phyloP scores from a whole-genome alignment of 2,888 invertebrate species.

The Malthinus flaveolus region DNA sequence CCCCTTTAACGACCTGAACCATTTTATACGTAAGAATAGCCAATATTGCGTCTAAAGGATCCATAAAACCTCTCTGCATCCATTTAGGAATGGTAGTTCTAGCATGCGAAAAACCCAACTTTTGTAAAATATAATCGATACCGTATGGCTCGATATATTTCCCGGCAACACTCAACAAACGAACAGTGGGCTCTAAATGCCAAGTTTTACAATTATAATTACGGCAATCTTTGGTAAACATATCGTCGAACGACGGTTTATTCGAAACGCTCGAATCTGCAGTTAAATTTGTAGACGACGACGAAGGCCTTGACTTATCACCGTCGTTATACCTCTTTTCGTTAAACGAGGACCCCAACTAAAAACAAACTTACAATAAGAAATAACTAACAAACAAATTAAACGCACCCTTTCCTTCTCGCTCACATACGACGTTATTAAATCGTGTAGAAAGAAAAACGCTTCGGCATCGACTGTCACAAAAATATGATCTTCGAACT shows the following conservation, averaged over 20 bases:
- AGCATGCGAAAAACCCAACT: slow-evolving; percentile 96
- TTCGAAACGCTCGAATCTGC: slow-evolving; percentile 33
- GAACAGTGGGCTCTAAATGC: slow-evolving; percentile 93
- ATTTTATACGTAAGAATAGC: slow-evolving; percentile 77
- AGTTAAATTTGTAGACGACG: slow-evolving; percentile 31
- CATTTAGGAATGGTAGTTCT: slow-evolving; percentile 99
- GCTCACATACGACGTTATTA: slow-evolving; percentile 93
- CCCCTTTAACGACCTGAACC: slow-evolving; percentile 57
- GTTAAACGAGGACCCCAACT: slow-evolving; percentile 17
- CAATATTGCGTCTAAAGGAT: slow-evolving; percentile 91
- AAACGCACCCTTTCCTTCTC: slow-evolving; percentile 80
- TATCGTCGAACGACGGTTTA: slow-evolving; percentile 59
- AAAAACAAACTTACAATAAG: neutral
- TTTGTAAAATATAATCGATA: slow-evolving; percentile 97
- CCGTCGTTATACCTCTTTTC: slow-evolving; percentile 32
- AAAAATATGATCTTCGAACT: slow-evolving; percentile 98
- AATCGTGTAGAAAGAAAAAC: slow-evolving; percentile 96
- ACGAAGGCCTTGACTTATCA: slow-evolving; percentile 33
- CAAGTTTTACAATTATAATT: slow-evolving; percentile 93
- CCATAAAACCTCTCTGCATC: slow-evolving; percentile 98
- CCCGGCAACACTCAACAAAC: slow-evolving; percentile 65
- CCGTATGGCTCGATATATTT: slow-evolving; percentile 98
- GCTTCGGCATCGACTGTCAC: slow-evolving; percentile 98
- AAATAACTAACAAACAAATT: neutral
- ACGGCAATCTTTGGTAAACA: slow-evolving; percentile 82